Evolutionary conservation across 2,797 vertebrate genomes (phyloP).

Genomic region (Microctenopoma stevenorrisi): DNA sequence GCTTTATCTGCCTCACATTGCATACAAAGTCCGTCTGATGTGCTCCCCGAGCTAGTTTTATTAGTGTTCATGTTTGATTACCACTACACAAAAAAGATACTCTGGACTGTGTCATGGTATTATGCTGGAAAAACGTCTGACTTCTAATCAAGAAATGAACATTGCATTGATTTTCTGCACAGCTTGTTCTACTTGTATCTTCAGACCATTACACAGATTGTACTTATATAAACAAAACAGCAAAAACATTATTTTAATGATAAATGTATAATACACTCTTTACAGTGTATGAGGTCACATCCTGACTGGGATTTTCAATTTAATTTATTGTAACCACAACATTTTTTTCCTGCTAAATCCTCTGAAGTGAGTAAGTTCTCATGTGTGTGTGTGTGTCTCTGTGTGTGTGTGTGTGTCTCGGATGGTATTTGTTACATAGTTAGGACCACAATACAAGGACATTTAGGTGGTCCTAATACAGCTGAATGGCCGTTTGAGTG

Average conservation of each 20-base stretch:
- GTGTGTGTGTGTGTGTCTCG: conserved; percentile 23
- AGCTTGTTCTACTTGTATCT: conserved; percentile 36
- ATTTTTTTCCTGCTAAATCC: conserved; percentile 54
- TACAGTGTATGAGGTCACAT: conserved; percentile 59
- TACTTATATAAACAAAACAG: conserved; percentile 57
- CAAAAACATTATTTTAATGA: conserved; percentile 49
- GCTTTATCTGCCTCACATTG: background rate
- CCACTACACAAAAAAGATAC: conserved; percentile 23
- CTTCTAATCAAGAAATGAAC: conserved; percentile 62
- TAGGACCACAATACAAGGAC: no score
- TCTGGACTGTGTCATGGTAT: conserved; percentile 12
- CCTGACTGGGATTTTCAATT: conserved; percentile 62
- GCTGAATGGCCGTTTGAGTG: no score
- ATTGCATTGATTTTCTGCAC: conserved; percentile 59
- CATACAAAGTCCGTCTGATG: conserved; percentile 4
- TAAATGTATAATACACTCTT: conserved; percentile 58
- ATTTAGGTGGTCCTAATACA: no score
- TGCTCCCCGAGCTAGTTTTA: conserved; percentile 36
- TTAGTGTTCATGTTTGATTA: conserved; percentile 48
- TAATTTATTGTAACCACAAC: conserved; percentile 48
- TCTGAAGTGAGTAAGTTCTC: conserved; percentile 7
- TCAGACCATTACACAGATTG: conserved; percentile 63
- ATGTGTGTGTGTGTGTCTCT: conserved; percentile 23
- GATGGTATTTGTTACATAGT: background rate
- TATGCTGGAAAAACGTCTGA: conserved; percentile 20